Evolutionary conservation across 2,888 invertebrate genomes (phyloP), one percentile per base, ranked within the genome.

Genomic region (Conistra vaccinii): DNA sequence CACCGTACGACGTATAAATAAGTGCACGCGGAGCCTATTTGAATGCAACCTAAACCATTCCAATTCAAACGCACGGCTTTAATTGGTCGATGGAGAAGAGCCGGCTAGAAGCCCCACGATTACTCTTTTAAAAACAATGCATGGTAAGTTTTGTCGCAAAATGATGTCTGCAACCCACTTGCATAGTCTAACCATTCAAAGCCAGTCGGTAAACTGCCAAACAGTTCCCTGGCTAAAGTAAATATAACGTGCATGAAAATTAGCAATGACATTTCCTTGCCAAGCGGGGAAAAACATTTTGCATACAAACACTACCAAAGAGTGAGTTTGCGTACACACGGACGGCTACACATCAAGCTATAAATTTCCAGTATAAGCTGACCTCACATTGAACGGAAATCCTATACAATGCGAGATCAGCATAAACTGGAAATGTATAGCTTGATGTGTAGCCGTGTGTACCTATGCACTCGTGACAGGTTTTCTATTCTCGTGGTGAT

Each of bases 271-370:
- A 69, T 69, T 70, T 32, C n/a, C 42, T 32, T 45, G 42, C 70
- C 32, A 69, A 70, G 32, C 70, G 42, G 32, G 69, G 32, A 45
- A 42, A 42, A n/a, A 69, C n/a, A 69, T 69, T 42, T 69, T 70
- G n/a, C 42, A 14, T 10, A 69, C 10, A 42, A 42, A 69, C 17
- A 17, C 39, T 26, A 66, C 26, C 6, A 23, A 9, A 39, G 39
- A 29, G 39, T 39, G 26, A 39, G 14, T 42, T 3, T 68, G 29
- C 10, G 5, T 69, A 42, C n/a, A n/a, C n/a, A n/a, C n/a, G n/a
- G n/a, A n/a, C n/a, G n/a, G n/a, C n/a, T n/a, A n/a, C n/a, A n/a
- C n/a, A n/a, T n/a, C n/a, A n/a, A n/a, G n/a, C n/a, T n/a, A n/a
- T n/a, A n/a, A n/a, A n/a, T n/a, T n/a, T n/a, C n/a, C n/a, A n/a